Base-by-base conservation (phyloP, 1,140 invertebrate genomes). In the Charaxes varanes region DNA sequence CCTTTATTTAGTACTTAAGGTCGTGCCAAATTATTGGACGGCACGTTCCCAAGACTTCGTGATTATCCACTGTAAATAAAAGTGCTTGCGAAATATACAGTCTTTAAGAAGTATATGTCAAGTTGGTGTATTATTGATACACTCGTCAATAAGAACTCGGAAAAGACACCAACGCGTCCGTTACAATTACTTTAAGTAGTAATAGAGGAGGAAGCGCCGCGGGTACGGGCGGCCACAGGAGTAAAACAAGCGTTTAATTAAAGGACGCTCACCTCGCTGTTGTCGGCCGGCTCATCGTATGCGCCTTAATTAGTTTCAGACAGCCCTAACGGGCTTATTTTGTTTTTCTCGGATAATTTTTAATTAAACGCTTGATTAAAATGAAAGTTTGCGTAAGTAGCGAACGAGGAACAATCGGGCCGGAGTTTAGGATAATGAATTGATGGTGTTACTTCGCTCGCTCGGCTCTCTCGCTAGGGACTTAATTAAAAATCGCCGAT, bases 291-390 rank as follows among this genome's bases (percentile, higher is more conserved):
- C 74, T 76, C 74, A 78, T 78, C 74, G 72, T 71, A 78, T 71
- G 70, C 72, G 67, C 74, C 78, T 74, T 83, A 80, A 80, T 80
- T 80, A 83, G 68, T 79, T 66, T 69, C 74, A 73, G 66, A 69
- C 68, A 73, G 71, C 73, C 76, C 71, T 80, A 77, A 79, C 77
- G 60, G 72, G 65, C 74, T 79, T 79, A 83, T 80, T 83, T 83
- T 83, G 79, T 83, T 81, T 81, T 83, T 83, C 79, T 78, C 74
- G 72, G 77, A 81, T 81, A 83, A 83, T 83, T 83, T 83, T 83
- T 83, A 83, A 83, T 83, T 83, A 83, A 83, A 83, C 74, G 79
- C 74, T 81, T 83, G 79, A 83, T 83, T 83, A 83, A 83, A 83
- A 83, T 83, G 79, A 83, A 81, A 83, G 79, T 83, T 83, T 81